Evolutionary conservation across 2,113 vertebrate genomes (phyloP).

Genomic region (Mormyrus lacerda): DNA sequence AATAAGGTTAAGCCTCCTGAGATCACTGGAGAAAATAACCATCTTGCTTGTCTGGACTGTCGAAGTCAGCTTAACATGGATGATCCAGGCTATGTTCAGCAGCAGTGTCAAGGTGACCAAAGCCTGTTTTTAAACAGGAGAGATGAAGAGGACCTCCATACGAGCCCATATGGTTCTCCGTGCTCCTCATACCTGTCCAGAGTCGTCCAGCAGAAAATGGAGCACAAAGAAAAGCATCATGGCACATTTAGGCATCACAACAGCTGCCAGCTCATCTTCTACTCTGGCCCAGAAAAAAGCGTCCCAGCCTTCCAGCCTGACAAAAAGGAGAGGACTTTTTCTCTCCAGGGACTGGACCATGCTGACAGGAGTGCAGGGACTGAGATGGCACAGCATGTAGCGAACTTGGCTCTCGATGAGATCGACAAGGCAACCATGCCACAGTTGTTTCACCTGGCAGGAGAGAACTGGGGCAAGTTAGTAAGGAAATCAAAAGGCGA

Average conservation of each 20-base stretch:
- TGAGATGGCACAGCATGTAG: conserved; percentile 32
- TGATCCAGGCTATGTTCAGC: conserved; percentile 35
- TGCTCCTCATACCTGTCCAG: conserved; percentile 26
- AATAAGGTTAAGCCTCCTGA: conserved; percentile 48
- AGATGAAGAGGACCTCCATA: conserved; percentile 33
- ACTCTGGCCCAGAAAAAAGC: conserved; percentile 52
- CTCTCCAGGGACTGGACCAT: conserved; percentile 27
- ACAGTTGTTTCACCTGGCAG: conserved; percentile 74
- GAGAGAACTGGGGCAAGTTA: conserved; percentile 47
- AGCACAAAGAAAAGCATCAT: conserved; percentile 34
- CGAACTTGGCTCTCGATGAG: conserved; percentile 52
- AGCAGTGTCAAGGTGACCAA: conserved; percentile 33
- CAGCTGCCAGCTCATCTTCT: conserved; percentile 48
- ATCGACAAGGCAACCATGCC: conserved; percentile 80
- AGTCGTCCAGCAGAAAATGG: conserved; percentile 25
- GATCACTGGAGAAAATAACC: conserved; percentile 23
- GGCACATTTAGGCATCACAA: conserved; percentile 29
- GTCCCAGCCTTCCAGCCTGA: conserved; percentile 18
- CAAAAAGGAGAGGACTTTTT: background rate
- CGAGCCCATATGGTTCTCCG: conserved; percentile 15
- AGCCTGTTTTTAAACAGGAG: conserved; percentile 23
- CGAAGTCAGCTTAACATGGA: conserved; percentile 35
- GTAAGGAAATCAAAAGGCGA: conserved; percentile 39
- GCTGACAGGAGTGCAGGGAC: conserved; percentile 37
- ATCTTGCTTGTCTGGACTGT: background rate